Base-by-base conservation (phyloP, 1,140 invertebrate genomes). In the Neodiprion fabricii region DNA sequence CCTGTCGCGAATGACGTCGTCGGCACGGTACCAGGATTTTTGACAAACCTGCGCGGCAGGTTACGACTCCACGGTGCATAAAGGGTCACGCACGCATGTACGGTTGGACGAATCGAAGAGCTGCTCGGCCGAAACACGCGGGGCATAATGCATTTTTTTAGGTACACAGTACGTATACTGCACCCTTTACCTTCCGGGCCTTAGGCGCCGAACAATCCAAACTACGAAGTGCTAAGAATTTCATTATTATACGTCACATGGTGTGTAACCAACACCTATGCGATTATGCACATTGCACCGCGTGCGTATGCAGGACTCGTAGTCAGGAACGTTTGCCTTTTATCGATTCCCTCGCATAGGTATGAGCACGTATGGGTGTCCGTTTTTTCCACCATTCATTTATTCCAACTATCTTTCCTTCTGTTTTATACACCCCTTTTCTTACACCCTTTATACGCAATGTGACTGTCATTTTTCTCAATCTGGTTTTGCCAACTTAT, bases 1-100 rank as follows among this genome's bases (percentile, higher is more conserved):
- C 67, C 73, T 72, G 53, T 50, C 69, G 69, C 61, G 67, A 48
- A 73, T 67, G 68, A 68, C 21, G 65, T 48, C 23, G 53, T 50
- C 61, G 67, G 23, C 11, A 69, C 67, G 53, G 70, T 40, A 21
- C n/a, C 47, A 48, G 61, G 48, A 49, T 71, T 69, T 71, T 70
- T 76, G 50, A 71, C 47, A 76, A 76, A 76, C 72, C 73, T 69
- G 75, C 68, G 72, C 73, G 50, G 75, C 75, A 61, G 53, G 53
- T 61, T 61, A 61, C 53, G 72, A 76, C 75, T 76, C 73, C n/a
- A 61, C 9, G 3, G 28, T 40, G 28, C 3, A 21, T 21, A 21
- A 21, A 40, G 28, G 53, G 53, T 61, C 11, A 12, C 5, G n/a
- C 11, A 61, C 53, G 53, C 53, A 61, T 61, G 53, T 61, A 61